phyloP scores from a whole-genome alignment of 2,113 vertebrate species.

The Ranitomeya variabilis region DNA sequence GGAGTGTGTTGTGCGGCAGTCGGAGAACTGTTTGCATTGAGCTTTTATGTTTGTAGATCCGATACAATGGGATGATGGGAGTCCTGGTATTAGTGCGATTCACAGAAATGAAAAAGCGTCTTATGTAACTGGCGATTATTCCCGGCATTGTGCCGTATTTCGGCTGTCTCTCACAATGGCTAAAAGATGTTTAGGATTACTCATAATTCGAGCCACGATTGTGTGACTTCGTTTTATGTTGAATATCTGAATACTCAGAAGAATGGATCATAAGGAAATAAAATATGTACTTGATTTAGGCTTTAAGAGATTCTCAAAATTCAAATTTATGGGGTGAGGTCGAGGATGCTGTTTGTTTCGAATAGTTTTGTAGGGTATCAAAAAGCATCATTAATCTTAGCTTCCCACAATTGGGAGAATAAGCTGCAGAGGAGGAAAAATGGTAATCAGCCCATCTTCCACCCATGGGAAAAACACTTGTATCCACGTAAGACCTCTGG shows the following conservation, averaged over 20 bases:
- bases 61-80: not conserved
- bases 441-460: too few relatives aligned
- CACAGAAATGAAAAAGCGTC: not conserved
- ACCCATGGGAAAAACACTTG: too few relatives aligned
- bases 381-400: too few relatives aligned
- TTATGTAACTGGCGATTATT: slow-evolving; percentile 28
- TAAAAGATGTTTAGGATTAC: slow-evolving; percentile 14
- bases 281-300: not conserved
- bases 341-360: not conserved
- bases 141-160: not conserved
- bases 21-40: not conserved
- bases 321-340: not conserved
- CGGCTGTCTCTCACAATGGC: not conserved
- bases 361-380: too few relatives aligned
- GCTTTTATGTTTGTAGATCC: not conserved
- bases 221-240: not conserved
- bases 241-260: not conserved
- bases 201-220: not conserved
- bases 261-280: not conserved
- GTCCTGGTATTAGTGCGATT: not conserved
- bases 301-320: not conserved
- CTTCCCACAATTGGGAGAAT: too few relatives aligned
- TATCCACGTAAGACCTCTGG: too few relatives aligned
- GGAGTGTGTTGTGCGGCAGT: not conserved
- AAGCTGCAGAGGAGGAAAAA: too few relatives aligned